Evolutionary conservation across 2,888 invertebrate species (phyloP), one percentile per base, ranked within the genome.

Genomic region (Crepidodera aurea): DNA sequence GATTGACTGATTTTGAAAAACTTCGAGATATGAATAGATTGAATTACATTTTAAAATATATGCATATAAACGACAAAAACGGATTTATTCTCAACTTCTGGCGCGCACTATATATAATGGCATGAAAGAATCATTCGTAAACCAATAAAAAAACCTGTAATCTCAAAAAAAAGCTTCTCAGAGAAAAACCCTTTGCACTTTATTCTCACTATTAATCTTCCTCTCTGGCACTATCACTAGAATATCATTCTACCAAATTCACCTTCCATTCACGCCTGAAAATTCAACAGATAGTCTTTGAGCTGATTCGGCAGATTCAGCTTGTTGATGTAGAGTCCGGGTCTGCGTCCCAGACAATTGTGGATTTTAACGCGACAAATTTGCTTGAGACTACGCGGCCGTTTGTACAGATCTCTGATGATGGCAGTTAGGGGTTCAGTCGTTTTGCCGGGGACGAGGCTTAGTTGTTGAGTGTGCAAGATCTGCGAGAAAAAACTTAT

Each of bases 341-440:
- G 83, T 72, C 86, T 84, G 46, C 88, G 82, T 64, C 85, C 83
- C 65, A 91, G 78, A 51, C 88, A 84, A 71, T 87, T 86, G 76
- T 90, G 90, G 65, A 92, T 90, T 68, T 85, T 83, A 51, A 90
- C 87, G 15, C 91, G 84, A 40, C 89, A 84, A 62, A 90, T 86
- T 79, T 91, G 90, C 76, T 90, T 90, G n/a, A 92, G 82, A 65
- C 85, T 86, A 40, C 90, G 82, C 7, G 91, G 91, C 64, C 84
- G 83, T 32, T 87, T 86, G 71, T 87, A 86, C 68, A 91, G 79
- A 53, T 86, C 84, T 69, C 87, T 85, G 67, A 90, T 84, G 27
- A 89, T 80, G 63, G 83, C 82, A 64, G 87, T 86, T 40, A 89
- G 82, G 69, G 86, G 86, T 77, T 87, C 86, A 13, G 87, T 86